Evolutionary conservation across 2,797 vertebrate species (phyloP).

Genomic region (Diceros bicornis): DNA sequence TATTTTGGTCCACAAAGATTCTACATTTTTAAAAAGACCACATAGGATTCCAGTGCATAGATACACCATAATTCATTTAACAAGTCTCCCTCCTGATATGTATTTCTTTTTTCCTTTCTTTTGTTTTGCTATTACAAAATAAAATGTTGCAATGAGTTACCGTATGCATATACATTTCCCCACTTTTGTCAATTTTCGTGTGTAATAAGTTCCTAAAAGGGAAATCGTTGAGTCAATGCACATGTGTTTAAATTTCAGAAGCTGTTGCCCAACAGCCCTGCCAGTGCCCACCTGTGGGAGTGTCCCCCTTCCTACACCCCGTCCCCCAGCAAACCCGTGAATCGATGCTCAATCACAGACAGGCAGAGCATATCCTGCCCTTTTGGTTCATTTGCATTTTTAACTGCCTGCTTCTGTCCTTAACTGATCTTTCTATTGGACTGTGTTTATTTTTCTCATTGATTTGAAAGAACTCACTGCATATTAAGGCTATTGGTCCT

Average conservation of each 20-base stretch:
- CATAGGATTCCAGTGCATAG: background rate
- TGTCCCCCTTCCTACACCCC: background rate
- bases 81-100: background rate
- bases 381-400: background rate
- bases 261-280: background rate
- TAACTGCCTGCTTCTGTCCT: background rate
- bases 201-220: background rate
- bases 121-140: background rate
- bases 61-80: background rate
- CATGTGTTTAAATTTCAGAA: background rate
- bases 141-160: conserved; percentile 24
- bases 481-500: background rate
- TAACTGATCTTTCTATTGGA: background rate
- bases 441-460: background rate
- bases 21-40: background rate
- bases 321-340: background rate
- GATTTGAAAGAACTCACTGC: background rate
- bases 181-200: background rate
- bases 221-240: background rate
- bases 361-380: background rate
- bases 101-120: background rate
- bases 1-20: background rate
- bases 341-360: rapidly evolving
- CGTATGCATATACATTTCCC: background rate
- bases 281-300: rapidly evolving